Conservation (phyloP, 2,113 vertebrate genomes). For the Nycticryphes semicollaris region DNA sequence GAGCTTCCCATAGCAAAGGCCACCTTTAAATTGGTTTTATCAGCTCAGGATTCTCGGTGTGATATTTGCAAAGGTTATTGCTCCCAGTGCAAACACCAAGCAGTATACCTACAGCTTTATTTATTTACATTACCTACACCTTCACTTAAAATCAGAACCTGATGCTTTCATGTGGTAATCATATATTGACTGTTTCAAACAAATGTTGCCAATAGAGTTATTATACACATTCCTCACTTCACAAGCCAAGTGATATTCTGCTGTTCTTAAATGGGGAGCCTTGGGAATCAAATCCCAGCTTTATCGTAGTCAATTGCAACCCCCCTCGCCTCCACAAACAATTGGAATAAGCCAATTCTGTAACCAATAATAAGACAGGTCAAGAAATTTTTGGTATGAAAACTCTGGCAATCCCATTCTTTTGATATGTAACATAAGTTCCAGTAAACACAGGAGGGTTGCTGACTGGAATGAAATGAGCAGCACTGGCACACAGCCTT, state of each 20-base stretch:
- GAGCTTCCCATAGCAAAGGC: conserved; percentile 3
- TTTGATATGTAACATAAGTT: conserved; percentile 27
- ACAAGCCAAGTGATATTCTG: background rate
- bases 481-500: background rate
- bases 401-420: background rate
- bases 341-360: background rate
- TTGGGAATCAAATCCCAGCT: background rate
- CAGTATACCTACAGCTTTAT: conserved; percentile 5
- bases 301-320: background rate
- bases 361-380: conserved; percentile 2
- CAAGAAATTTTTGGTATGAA: conserved; percentile 21
- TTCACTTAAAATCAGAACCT: conserved; percentile 15
- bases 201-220: conserved; percentile 8
- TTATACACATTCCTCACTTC: background rate
- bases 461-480: conserved; percentile 35
- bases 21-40: background rate
- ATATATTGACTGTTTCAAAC: conserved; percentile 5
- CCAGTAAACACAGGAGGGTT: conserved; percentile 48
- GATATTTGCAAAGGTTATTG: conserved; percentile 30
- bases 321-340: background rate
- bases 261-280: background rate
- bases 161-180: conserved; percentile 25
- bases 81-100: conserved; percentile 27
- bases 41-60: conserved; percentile 22
- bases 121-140: conserved; percentile 37